Conservation (phyloP, 2,113 vertebrate species). For the Ictalurus furcatus region DNA sequence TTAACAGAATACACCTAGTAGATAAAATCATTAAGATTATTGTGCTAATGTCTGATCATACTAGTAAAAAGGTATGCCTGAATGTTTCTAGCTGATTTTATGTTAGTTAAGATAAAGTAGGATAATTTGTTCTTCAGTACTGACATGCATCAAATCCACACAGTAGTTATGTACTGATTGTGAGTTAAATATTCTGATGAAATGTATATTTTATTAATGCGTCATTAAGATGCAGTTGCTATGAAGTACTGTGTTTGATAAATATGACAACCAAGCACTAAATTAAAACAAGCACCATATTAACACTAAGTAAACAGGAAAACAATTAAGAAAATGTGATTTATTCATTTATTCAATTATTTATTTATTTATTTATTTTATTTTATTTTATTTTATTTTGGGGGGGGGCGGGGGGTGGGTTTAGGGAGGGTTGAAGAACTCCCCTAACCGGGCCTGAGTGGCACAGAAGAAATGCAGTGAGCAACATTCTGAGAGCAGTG, state of each 20-base stretch:
- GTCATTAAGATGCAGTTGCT: background rate
- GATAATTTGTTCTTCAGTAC: background rate
- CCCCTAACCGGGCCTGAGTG: too few relatives aligned
- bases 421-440: too few relatives aligned
- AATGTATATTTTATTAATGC: background rate
- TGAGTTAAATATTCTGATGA: background rate
- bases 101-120: background rate
- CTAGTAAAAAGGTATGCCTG: background rate
- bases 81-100: background rate
- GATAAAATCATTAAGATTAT: background rate
- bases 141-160: background rate
- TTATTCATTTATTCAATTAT: background rate
- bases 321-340: background rate
- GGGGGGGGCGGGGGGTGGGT: too few relatives aligned
- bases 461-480: background rate
- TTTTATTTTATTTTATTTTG: too few relatives aligned
- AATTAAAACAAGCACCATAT: background rate
- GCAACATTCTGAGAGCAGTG: background rate
- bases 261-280: background rate
- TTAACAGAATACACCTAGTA: background rate
- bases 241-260: background rate
- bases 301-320: background rate
- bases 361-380: too few relatives aligned
- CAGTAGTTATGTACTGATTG: background rate
- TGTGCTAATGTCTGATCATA: background rate